Evolutionary conservation across 30 jellyfish, hydroid and myxozoan species (phyloP).

Genomic region (Nemopilema nomurai): DNA sequence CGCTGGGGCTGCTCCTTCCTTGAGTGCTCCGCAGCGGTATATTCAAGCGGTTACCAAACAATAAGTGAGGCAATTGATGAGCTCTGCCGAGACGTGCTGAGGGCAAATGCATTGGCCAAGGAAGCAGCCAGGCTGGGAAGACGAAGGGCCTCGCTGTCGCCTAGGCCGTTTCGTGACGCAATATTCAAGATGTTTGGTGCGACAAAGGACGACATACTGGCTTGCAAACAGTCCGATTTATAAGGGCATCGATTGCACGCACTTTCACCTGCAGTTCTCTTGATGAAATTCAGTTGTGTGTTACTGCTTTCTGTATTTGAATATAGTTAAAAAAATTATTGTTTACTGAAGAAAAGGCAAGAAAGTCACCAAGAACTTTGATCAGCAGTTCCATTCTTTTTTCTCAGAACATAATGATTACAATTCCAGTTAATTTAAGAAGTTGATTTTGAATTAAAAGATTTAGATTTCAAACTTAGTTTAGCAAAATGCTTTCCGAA

Average conservation of each 20-base stretch:
- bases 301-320: too few relatives aligned
- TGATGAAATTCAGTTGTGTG: background rate
- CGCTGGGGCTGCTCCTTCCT: slow-evolving; percentile 60
- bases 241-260: background rate
- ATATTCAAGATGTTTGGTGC: slow-evolving; percentile 82
- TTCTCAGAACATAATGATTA: too few relatives aligned
- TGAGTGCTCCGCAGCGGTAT: slow-evolving; percentile 87
- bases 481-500: too few relatives aligned
- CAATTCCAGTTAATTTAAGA: too few relatives aligned
- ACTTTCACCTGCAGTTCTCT: background rate
- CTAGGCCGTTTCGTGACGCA: slow-evolving; percentile 83
- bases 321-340: too few relatives aligned
- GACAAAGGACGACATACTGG: slow-evolving; percentile 63
- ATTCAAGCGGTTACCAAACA: slow-evolving; percentile 58
- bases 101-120: slow-evolving; percentile 14
- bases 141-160: slow-evolving; percentile 79
- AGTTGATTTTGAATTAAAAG: too few relatives aligned
- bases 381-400: too few relatives aligned
- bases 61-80: slow-evolving; percentile 73
- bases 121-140: slow-evolving; percentile 54
- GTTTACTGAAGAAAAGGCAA: too few relatives aligned
- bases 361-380: too few relatives aligned
- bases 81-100: slow-evolving; percentile 61
- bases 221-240: slow-evolving; percentile 61
- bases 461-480: too few relatives aligned